Conservation (phyloP, 2,797 vertebrate genomes). For the Erpetoichthys calabaricus region DNA sequence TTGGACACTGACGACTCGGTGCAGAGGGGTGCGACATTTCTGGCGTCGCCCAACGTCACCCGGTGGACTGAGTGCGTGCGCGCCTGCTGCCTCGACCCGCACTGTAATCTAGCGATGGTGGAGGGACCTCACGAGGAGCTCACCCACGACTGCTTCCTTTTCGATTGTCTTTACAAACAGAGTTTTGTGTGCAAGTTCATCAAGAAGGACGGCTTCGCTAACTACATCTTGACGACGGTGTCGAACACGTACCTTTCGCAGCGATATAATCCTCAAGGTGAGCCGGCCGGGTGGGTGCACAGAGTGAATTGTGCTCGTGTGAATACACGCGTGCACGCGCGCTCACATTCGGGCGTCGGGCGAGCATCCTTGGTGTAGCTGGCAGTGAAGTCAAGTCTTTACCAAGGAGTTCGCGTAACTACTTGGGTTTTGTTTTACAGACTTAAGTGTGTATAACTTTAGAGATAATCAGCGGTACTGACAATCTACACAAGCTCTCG, state of each 20-base stretch:
- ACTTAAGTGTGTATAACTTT: no score
- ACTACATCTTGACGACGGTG: constrained; percentile 51
- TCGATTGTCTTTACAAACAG: constrained; percentile 77
- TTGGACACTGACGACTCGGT: constrained; percentile 74
- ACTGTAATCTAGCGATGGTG: constrained; percentile 78
- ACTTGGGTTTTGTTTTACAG: no score
- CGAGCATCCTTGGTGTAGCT: no score
- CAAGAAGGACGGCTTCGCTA: constrained; percentile 60
- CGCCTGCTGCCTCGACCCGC: constrained; percentile 59
- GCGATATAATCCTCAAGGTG: constrained; percentile 8
- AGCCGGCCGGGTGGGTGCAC: no score
- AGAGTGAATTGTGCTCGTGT: constrained; percentile 28
- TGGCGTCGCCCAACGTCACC: constrained; percentile 44
- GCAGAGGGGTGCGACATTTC: constrained; percentile 67
- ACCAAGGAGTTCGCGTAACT: no score
- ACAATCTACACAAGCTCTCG: no score
- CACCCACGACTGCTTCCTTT: constrained; percentile 64
- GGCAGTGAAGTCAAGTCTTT: no score
- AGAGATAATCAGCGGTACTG: no score
- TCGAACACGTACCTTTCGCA: constrained; percentile 47
- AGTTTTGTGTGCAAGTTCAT: constrained; percentile 73
- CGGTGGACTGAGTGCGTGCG: constrained; percentile 54
- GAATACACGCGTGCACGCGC: neutral
- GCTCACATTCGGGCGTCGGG: neutral
- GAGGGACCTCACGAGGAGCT: constrained; percentile 27